Percentiles rank a stretch among this genome's conserved stretches.
These are phyloP conservation scores for Baronia brevicornis DNA, from an alignment of 2,888 invertebrate genomes.

Conservation along the genomic window DNA sequence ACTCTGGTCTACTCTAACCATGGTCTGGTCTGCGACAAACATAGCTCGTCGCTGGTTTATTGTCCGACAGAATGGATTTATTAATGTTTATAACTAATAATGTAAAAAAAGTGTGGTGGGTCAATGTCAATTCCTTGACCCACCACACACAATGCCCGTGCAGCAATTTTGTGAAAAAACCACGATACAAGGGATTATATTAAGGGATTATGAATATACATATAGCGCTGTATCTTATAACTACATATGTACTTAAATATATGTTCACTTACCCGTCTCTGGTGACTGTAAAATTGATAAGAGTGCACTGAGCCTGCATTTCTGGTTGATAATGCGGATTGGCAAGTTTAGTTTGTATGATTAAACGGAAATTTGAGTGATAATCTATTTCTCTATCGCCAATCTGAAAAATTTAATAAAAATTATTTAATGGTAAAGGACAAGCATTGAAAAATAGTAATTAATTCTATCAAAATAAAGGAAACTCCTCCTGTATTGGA, in stretches of 20 bases:
- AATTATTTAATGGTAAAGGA: not conserved
- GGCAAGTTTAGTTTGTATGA: constrained; percentile 94
- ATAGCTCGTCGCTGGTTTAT: too few species aligned
- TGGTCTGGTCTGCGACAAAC: too few species aligned
- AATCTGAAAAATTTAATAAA: constrained; percentile 78
- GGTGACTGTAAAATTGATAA: constrained; percentile 97
- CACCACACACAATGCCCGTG: too few species aligned
- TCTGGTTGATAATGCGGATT: constrained; percentile 98
- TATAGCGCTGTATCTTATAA: not conserved
- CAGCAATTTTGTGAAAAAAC: too few species aligned
- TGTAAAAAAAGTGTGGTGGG: too few species aligned
- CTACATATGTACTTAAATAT: not conserved
- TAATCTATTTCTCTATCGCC: constrained; percentile 96
- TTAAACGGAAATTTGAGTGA: constrained; percentile 85
- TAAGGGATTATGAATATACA: too few species aligned
- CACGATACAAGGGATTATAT: too few species aligned
- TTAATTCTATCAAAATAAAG: not conserved
- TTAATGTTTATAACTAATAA: too few species aligned
- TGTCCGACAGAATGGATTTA: too few species aligned
- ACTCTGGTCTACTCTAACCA: too few species aligned
- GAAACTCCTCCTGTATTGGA: too few species aligned
- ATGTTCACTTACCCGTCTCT: constrained; percentile 80
- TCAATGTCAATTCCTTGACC: too few species aligned
- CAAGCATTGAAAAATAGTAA: not conserved
- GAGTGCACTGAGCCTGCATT: constrained; percentile 96